phyloP scores from a whole-genome alignment of 2,888 invertebrate genomes.

The Stenoptilia bipunctidactyla region DNA sequence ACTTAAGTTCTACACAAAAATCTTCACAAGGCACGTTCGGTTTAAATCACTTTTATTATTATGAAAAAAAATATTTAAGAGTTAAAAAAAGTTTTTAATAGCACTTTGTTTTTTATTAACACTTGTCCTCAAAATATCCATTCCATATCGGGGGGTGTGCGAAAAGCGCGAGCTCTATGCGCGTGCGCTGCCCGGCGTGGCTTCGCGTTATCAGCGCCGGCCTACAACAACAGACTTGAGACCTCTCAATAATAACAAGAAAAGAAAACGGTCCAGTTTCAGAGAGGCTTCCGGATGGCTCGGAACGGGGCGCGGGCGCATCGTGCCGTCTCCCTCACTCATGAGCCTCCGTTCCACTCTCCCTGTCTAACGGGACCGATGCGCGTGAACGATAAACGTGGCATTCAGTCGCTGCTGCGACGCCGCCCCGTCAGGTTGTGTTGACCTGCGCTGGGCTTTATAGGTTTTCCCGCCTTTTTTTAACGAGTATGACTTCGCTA shows the following conservation, averaged over 20 bases:
- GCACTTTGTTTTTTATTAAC: slow-evolving; percentile 11
- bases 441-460: slow-evolving; percentile 13
- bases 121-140: slow-evolving; percentile 43
- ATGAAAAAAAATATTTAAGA: no score
- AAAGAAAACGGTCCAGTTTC: slow-evolving; percentile 73
- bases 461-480: slow-evolving; percentile 33
- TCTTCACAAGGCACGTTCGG: slow-evolving; percentile 1
- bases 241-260: slow-evolving; percentile 70
- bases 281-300: slow-evolving; percentile 69
- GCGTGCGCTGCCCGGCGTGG: slow-evolving; percentile 61
- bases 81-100: no score
- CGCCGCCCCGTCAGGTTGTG: slow-evolving; percentile 37
- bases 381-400: slow-evolving; percentile 41
- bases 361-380: slow-evolving; percentile 62
- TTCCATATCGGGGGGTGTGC: slow-evolving; percentile 41
- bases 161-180: slow-evolving; percentile 20
- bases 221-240: slow-evolving; percentile 70
- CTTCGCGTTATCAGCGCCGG: slow-evolving; percentile 69
- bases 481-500: no score
- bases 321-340: slow-evolving; percentile 40
- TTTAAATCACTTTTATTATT: slow-evolving; percentile 27
- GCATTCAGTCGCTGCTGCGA: slow-evolving; percentile 58
- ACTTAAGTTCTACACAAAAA: no score
- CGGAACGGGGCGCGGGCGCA: slow-evolving; percentile 51
- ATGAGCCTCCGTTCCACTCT: slow-evolving; percentile 29